A percentile compares a stretch with the other conserved stretches of the same genome.
These are phyloP conservation scores for Spatulosminthurus flaviceps DNA, from an alignment of 2,888 invertebrate species.

Conservation along the genomic window DNA sequence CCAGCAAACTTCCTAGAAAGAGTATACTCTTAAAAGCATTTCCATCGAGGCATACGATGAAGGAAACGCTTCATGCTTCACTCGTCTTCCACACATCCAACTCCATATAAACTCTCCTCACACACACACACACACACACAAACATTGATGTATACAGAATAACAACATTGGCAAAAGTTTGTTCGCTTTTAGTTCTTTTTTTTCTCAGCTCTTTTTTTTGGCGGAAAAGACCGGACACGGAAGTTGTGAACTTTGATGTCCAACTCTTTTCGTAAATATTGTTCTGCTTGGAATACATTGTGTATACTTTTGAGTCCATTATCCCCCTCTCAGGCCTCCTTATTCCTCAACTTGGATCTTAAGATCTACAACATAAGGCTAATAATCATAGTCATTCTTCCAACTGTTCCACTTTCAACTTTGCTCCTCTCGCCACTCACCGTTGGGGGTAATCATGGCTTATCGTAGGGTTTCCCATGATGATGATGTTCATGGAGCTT, in stretches of 20 bases:
- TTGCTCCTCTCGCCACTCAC: background rate
- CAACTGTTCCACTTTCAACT: background rate
- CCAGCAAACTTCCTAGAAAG: background rate
- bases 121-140: background rate
- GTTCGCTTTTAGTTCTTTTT: background rate
- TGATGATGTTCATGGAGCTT: slow-evolving; percentile 26
- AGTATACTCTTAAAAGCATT: slow-evolving; percentile 54
- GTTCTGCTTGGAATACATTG: slow-evolving; percentile 28
- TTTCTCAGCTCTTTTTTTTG: slow-evolving; percentile 20
- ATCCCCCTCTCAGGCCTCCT: background rate
- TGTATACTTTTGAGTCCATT: background rate
- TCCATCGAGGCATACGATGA: slow-evolving; percentile 55
- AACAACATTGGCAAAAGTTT: slow-evolving; percentile 37
- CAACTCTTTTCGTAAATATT: slow-evolving; percentile 55
- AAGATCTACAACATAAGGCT: background rate
- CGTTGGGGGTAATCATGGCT: slow-evolving; percentile 38
- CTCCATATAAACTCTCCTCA: too few relatives aligned
- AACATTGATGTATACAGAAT: slow-evolving; percentile 6
- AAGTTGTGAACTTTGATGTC: slow-evolving; percentile 63
- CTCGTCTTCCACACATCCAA: slow-evolving; percentile 40
- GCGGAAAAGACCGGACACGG: slow-evolving; percentile 58
- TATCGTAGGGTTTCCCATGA: slow-evolving; percentile 25
- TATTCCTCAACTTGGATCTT: background rate
- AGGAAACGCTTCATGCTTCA: slow-evolving; percentile 59
- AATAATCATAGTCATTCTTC: slow-evolving; percentile 26